These are phyloP conservation scores for Gonioctena quinquepunctata DNA, from an alignment of 1,140 invertebrate genomes.

Conservation along the genomic window DNA sequence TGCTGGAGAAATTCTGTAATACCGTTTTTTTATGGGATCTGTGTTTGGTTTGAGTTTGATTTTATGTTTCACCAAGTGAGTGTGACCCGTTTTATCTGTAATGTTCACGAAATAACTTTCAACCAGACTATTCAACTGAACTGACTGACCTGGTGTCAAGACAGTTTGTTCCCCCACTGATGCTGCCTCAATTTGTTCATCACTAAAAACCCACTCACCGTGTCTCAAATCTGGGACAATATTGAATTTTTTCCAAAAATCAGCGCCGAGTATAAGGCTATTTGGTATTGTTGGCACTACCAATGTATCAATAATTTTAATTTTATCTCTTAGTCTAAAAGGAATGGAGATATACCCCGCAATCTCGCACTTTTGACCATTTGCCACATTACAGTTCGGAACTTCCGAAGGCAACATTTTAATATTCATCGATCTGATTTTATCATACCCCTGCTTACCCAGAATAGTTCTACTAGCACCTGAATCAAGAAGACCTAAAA, in stretches of 20 bases:
- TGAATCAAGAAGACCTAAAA: slow-evolving; percentile 8
- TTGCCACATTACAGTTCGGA: background rate
- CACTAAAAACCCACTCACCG: slow-evolving; percentile 6
- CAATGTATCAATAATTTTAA: background rate
- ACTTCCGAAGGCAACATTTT: background rate
- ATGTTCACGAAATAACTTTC: background rate
- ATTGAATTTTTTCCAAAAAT: slow-evolving; percentile 13
- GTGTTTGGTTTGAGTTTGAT: no score
- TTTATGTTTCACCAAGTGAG: background rate
- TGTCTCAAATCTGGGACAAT: slow-evolving; percentile 14
- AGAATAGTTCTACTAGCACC: background rate
- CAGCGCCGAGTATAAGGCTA: slow-evolving; percentile 11
- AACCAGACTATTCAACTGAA: background rate
- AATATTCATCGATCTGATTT: slow-evolving; percentile 12
- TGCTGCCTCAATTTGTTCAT: no score
- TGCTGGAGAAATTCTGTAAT: slow-evolving; percentile 4
- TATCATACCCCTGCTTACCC: background rate
- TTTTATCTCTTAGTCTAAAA: background rate
- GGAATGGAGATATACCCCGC: background rate
- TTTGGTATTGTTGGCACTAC: background rate
- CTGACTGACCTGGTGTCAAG: background rate
- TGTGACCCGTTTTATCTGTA: background rate
- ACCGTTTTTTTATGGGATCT: slow-evolving; percentile 5
- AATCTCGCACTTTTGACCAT: background rate
- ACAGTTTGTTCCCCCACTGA: background rate